These are phyloP conservation scores for Threskiornis aethiopicus DNA, from an alignment of 2,797 vertebrate genomes.

Conservation along the genomic window DNA sequence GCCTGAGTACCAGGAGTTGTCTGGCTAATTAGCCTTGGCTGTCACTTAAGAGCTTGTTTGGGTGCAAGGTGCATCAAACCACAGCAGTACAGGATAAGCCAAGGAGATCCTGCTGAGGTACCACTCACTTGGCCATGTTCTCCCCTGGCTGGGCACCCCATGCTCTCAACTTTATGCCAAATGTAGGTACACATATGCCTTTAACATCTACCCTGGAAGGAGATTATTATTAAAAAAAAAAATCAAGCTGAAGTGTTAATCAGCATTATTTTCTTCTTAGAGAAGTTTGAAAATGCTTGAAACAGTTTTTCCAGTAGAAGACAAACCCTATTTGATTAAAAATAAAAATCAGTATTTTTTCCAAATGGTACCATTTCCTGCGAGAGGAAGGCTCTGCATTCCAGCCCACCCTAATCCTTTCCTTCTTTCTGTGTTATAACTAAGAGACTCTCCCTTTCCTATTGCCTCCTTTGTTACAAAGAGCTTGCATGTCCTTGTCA, in stretches of 20 bases:
- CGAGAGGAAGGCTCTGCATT: constrained; percentile 28
- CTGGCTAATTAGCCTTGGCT: background rate
- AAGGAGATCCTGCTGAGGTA: background rate
- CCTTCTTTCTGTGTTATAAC: constrained; percentile 36
- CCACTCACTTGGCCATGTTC: background rate
- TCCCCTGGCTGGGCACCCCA: background rate
- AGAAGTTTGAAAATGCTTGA: background rate
- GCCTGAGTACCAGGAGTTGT: background rate
- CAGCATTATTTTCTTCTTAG: background rate
- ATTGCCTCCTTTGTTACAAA: constrained; percentile 43
- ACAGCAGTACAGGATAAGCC: background rate
- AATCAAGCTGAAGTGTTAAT: background rate
- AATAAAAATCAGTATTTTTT: background rate
- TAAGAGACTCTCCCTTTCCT: background rate
- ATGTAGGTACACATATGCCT: background rate
- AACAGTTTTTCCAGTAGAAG: background rate
- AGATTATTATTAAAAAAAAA: background rate
- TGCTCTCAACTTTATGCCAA: background rate
- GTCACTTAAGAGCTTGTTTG: background rate
- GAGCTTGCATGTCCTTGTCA: background rate
- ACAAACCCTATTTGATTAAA: background rate
- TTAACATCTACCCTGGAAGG: background rate
- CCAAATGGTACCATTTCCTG: constrained; percentile 26
- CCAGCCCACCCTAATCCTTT: constrained; percentile 29
- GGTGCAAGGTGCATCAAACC: background rate